Percentiles rank a stretch among this genome's conserved stretches.
Evolutionary conservation across 2,797 vertebrate genomes (phyloP).

Genomic region (Coregonus ussuriensis): DNA sequence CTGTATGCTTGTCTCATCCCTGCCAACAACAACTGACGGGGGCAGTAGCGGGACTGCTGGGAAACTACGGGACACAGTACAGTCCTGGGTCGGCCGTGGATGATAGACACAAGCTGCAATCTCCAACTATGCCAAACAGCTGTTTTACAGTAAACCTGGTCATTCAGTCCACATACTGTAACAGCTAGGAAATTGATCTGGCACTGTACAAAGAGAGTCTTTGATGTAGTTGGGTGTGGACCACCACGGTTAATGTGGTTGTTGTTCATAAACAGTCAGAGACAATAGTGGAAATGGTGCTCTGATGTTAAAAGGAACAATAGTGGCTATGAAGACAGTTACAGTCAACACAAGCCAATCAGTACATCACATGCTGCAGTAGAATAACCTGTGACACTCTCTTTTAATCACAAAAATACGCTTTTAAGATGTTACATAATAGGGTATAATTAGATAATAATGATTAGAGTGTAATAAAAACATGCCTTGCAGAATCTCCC

Average conservation of each 20-base stretch:
- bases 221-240: neutral
- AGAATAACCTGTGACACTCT: conserved; percentile 22
- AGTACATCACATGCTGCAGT: conserved; percentile 14
- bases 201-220: neutral
- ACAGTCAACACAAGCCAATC: conserved; percentile 6
- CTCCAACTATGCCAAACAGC: neutral
- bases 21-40: conserved; percentile 21
- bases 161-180: conserved; percentile 10
- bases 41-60: conserved; percentile 11
- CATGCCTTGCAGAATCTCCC: neutral
- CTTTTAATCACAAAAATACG: conserved; percentile 35
- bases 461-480: conserved; percentile 12
- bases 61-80: neutral
- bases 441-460: neutral
- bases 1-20: conserved; percentile 9
- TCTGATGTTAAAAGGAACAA: conserved; percentile 12
- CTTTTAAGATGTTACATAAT: conserved; percentile 19
- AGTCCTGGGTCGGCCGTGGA: neutral
- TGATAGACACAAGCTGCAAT: neutral
- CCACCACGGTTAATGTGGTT: neutral
- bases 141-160: neutral
- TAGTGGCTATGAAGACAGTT: conserved; percentile 7
- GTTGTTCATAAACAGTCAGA: conserved; percentile 4
- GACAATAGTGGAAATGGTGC: neutral
- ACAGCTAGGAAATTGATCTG: conserved; percentile 2